Conservation (phyloP, 2,113 vertebrate genomes). For the Seriola aureovittata region DNA sequence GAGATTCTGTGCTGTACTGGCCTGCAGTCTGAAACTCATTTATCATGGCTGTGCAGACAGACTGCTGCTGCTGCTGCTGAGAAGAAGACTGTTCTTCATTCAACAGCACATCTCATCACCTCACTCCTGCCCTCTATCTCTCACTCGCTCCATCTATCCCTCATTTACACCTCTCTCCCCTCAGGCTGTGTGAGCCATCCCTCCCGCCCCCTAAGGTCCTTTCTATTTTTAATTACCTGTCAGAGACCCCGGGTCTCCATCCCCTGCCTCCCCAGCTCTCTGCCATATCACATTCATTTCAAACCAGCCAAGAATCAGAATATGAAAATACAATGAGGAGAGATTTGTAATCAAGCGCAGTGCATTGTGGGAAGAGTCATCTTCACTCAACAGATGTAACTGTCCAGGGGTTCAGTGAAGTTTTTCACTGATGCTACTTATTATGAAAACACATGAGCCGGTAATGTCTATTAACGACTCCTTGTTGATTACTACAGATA, state of each 20-base stretch:
- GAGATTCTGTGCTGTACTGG: constrained; percentile 21
- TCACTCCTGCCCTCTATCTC: constrained; percentile 25
- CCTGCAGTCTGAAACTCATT: constrained; percentile 50
- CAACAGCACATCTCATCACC: constrained; percentile 28
- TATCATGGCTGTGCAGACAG: constrained; percentile 40
- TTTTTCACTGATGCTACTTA: too few species aligned
- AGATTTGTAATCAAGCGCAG: constrained; percentile 8
- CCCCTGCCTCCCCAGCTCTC: constrained; percentile 2
- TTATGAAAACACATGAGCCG: too few species aligned
- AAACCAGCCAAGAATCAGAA: constrained; percentile 1
- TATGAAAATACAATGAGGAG: neutral
- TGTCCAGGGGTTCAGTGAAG: neutral
- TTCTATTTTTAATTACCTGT: constrained; percentile 51
- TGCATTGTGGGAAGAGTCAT: neutral
- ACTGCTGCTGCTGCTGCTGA: constrained; percentile 13
- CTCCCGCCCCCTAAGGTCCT: neutral
- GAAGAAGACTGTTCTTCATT: constrained; percentile 34
- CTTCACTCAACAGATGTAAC: neutral
- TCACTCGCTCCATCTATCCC: constrained; percentile 12
- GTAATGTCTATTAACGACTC: too few species aligned
- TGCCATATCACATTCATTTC: constrained; percentile 44
- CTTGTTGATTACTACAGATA: too few species aligned
- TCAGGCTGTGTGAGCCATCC: neutral
- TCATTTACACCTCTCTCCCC: neutral
- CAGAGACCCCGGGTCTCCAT: constrained; percentile 35